Conservation (phyloP, 2,888 invertebrate genomes). For the Plebejus melissa region DNA sequence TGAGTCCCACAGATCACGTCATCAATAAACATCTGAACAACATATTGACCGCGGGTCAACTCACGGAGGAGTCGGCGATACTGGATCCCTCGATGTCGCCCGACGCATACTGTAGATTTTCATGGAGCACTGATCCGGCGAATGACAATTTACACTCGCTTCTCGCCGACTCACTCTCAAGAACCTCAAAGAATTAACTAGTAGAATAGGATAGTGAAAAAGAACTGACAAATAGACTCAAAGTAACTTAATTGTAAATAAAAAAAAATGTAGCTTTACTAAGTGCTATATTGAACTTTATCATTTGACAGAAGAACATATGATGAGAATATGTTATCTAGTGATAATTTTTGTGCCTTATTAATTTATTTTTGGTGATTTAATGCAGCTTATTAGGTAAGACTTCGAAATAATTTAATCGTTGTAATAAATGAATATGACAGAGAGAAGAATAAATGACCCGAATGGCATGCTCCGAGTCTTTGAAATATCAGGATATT, state of each 20-base stretch:
- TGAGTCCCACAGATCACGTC: conserved; percentile 65
- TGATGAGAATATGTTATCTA: conserved; percentile 59
- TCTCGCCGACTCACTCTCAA: conserved; percentile 58
- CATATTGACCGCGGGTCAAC: conserved; percentile 56
- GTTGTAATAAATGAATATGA: conserved; percentile 15
- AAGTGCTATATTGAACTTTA: conserved; percentile 63
- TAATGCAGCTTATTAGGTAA: conserved; percentile 70
- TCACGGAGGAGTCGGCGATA: conserved; percentile 63
- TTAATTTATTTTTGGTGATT: conserved; percentile 77
- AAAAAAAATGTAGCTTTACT: conserved; percentile 57
- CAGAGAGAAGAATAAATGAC: not conserved
- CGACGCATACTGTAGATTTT: conserved; percentile 73
- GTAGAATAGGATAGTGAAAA: conserved; percentile 47
- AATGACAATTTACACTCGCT: conserved; percentile 70
- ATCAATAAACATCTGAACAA: conserved; percentile 70
- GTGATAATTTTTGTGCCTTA: conserved; percentile 78
- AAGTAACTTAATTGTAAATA: conserved; percentile 66
- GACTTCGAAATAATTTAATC: conserved; percentile 38
- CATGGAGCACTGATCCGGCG: conserved; percentile 71
- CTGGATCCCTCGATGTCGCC: conserved; percentile 72
- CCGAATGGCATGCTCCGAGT: not conserved
- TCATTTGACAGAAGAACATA: conserved; percentile 57
- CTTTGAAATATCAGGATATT: not conserved
- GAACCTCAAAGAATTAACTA: conserved; percentile 62
- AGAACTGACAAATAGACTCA: conserved; percentile 52